Percentiles rank a stretch among this genome's conserved stretches.
Evolutionary conservation across 1,140 invertebrate genomes (phyloP).

Genomic region (Nasonia vitripennis): DNA sequence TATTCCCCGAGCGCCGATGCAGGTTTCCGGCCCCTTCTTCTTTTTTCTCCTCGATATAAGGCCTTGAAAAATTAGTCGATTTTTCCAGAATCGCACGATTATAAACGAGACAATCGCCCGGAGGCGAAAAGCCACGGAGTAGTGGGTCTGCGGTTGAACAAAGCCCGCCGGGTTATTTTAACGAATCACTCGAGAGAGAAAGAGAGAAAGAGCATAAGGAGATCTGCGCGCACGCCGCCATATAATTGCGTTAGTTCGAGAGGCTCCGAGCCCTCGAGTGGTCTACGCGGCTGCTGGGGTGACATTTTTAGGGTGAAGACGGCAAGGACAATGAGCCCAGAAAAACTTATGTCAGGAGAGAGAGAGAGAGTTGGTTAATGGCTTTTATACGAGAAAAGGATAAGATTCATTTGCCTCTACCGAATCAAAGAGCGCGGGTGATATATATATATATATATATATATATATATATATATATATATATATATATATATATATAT

Average conservation of each 20-base stretch:
- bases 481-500: not conserved
- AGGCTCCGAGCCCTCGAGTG: conserved; percentile 57
- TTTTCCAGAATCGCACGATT: not conserved
- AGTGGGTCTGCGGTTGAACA: not conserved
- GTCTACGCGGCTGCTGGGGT: conserved; percentile 56
- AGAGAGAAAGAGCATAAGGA: conserved; percentile 54
- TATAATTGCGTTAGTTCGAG: conserved; percentile 71
- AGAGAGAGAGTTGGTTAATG: conserved; percentile 66
- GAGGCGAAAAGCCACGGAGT: not conserved
- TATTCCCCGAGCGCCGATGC: conserved; percentile 54
- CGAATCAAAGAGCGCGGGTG: conserved; percentile 64
- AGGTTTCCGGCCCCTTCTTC: conserved; percentile 47
- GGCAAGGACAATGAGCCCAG: conserved; percentile 14
- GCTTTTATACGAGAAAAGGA: conserved; percentile 71
- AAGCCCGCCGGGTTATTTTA: conserved; percentile 57
- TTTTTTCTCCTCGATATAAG: not conserved
- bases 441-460: not conserved
- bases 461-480: conserved; percentile 1
- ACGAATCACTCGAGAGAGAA: conserved; percentile 66
- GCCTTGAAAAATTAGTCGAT: not conserved
- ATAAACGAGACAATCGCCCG: too few relatives aligned
- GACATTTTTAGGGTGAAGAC: conserved; percentile 65
- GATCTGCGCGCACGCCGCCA: conserved; percentile 37
- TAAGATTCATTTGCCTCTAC: conserved; percentile 70
- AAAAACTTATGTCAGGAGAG: conserved; percentile 33